A percentile compares a stretch with the other conserved stretches of the same genome.
Evolutionary conservation across 2,797 vertebrate species (phyloP).

Genomic region (Astyanax mexicanus): DNA sequence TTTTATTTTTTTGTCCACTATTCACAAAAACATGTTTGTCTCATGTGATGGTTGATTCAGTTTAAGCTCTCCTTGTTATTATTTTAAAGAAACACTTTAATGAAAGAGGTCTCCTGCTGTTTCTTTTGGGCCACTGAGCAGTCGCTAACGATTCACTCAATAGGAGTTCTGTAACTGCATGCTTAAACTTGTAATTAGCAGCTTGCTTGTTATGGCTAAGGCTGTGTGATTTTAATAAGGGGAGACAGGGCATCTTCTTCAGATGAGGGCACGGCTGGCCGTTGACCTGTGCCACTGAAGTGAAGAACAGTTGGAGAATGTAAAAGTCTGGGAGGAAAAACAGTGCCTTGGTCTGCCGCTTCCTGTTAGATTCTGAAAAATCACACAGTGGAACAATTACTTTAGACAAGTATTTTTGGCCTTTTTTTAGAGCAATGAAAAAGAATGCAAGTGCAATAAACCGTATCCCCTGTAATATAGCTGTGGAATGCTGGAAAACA

Average conservation of each 20-base stretch:
- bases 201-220: conserved; percentile 44
- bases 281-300: conserved; percentile 68
- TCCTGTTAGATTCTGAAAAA: conserved; percentile 21
- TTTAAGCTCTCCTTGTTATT: conserved; percentile 13
- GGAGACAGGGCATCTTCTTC: conserved; percentile 58
- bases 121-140: conserved; percentile 33
- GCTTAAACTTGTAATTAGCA: conserved; percentile 50
- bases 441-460: conserved; percentile 24
- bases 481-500: not conserved
- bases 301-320: conserved; percentile 71
- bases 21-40: not conserved
- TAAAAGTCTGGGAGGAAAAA: conserved; percentile 53
- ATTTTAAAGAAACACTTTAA: not conserved
- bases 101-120: conserved; percentile 39
- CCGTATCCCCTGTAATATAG: not conserved
- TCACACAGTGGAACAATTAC: conserved; percentile 33
- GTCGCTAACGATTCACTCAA: conserved; percentile 32
- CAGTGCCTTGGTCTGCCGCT: not conserved
- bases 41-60: not conserved
- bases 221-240: conserved; percentile 59
- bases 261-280: conserved; percentile 38
- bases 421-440: not conserved
- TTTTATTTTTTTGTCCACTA: not conserved
- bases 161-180: conserved; percentile 39
- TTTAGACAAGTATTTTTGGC: conserved; percentile 21